Conservation (phyloP, 2,113 vertebrate genomes). For the Oryzias woworae region DNA sequence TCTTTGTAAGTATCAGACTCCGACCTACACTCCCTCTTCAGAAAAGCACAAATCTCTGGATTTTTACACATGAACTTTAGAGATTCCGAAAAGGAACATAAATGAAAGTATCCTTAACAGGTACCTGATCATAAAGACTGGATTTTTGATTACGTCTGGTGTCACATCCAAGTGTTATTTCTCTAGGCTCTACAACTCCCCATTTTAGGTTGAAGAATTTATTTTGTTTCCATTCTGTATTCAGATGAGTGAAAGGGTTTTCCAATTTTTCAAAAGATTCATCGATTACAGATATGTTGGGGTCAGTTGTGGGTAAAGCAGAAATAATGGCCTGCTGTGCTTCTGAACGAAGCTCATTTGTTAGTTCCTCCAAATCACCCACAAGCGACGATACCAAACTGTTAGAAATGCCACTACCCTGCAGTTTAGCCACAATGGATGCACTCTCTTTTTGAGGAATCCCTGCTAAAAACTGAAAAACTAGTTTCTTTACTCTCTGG, state of each 20-base stretch:
- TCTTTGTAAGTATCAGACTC: neutral
- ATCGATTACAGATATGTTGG: neutral
- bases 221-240: neutral
- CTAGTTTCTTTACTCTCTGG: too few relatives aligned
- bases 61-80: constrained; percentile 19
- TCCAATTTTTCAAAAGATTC: neutral
- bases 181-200: neutral
- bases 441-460: neutral
- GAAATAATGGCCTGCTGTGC: neutral
- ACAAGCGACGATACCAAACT: neutral
- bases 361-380: neutral
- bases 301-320: neutral
- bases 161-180: constrained; percentile 2
- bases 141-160: neutral
- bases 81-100: constrained; percentile 8
- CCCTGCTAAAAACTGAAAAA: neutral
- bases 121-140: constrained; percentile 7
- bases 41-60: constrained; percentile 6
- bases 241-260: neutral
- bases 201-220: constrained; percentile 1
- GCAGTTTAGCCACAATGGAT: neutral
- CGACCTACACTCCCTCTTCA: neutral
- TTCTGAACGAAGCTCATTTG: neutral
- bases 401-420: neutral
- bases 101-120: neutral